Evolutionary conservation across 2,888 invertebrate species (phyloP).

Genomic region (Euproctis similis): DNA sequence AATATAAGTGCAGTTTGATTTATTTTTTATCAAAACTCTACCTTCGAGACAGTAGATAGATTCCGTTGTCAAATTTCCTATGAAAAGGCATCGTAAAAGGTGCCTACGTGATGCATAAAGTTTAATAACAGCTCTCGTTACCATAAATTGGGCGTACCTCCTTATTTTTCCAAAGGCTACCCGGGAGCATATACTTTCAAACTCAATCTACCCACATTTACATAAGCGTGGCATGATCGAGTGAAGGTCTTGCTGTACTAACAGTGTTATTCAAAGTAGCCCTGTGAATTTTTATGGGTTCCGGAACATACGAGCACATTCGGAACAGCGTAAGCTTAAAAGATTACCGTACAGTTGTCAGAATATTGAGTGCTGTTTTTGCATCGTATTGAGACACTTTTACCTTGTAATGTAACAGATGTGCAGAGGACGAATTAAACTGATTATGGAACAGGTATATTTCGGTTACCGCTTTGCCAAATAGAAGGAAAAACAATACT

Average conservation of each 20-base stretch:
- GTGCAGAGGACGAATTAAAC: too few relatives aligned
- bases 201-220: conserved; percentile 59
- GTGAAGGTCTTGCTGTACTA: conserved; percentile 51
- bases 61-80: too few relatives aligned
- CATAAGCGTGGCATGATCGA: conserved; percentile 57
- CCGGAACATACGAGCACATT: conserved; percentile 29
- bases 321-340: conserved; percentile 32
- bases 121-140: conserved; percentile 6
- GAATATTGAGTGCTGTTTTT: conserved; percentile 41
- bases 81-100: too few relatives aligned
- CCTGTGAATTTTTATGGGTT: conserved; percentile 44
- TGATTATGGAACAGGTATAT: too few relatives aligned
- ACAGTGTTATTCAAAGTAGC: conserved; percentile 70
- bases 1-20: too few relatives aligned
- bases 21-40: too few relatives aligned
- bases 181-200: conserved; percentile 21
- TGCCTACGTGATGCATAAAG: conserved; percentile 2
- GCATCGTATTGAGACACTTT: conserved; percentile 15
- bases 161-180: conserved; percentile 14
- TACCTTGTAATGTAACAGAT: conserved; percentile 15
- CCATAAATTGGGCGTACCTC: conserved; percentile 11
- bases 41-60: too few relatives aligned
- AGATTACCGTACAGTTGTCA: conserved; percentile 37
- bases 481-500: too few relatives aligned
- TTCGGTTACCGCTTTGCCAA: too few relatives aligned